Conservation (phyloP, 2,113 vertebrate species). For the Pollachius pollachius region DNA sequence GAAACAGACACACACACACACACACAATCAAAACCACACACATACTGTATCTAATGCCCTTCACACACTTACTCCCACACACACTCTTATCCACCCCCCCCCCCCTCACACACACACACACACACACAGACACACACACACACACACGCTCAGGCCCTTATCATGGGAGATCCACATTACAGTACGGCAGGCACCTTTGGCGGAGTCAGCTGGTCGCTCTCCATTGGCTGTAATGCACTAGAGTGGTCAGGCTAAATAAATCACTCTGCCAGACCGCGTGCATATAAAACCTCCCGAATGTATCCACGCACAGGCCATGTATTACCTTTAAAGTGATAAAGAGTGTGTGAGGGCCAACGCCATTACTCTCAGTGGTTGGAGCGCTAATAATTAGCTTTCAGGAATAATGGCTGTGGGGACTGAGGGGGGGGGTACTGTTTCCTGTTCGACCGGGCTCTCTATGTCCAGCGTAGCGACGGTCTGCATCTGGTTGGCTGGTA, state of each 20-base stretch:
- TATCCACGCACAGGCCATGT: slow-evolving; percentile 47
- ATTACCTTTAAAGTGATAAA: slow-evolving; percentile 40
- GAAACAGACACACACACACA: too few relatives aligned
- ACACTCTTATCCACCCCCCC: too few relatives aligned
- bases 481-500: too few relatives aligned
- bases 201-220: slow-evolving; percentile 34
- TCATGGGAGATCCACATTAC: slow-evolving; percentile 8
- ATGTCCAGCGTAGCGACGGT: too few relatives aligned
- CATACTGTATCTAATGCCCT: too few relatives aligned
- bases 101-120: too few relatives aligned
- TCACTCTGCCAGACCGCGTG: slow-evolving; percentile 31
- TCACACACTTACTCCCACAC: too few relatives aligned
- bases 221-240: slow-evolving; percentile 35
- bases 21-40: too few relatives aligned
- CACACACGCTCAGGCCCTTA: slow-evolving; percentile 4
- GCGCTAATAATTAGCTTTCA: slow-evolving; percentile 49
- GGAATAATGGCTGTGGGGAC: neutral
- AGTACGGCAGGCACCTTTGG: neutral
- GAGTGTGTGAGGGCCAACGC: slow-evolving; percentile 40
- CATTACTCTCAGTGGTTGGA: neutral
- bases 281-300: slow-evolving; percentile 55
- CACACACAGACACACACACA: neutral
- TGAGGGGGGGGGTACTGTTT: neutral
- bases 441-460: neutral
- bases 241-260: slow-evolving; percentile 48